Base-by-base conservation (phyloP, 2,113 vertebrate species). In the Tricholaema leucomelas region DNA sequence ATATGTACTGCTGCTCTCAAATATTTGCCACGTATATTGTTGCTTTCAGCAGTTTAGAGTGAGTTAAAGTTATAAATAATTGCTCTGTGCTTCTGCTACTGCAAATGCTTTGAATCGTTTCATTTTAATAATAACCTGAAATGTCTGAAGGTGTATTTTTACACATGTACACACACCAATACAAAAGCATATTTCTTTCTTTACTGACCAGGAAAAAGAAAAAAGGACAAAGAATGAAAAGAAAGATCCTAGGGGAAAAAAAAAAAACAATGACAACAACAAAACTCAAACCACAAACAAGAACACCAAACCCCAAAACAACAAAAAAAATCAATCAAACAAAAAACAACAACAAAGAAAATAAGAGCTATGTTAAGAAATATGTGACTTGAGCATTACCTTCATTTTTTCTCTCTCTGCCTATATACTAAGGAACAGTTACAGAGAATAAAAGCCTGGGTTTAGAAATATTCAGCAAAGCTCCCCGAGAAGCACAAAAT, bases 401-500 rank as follows among this genome's bases (percentile, higher is more conserved):
- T 77, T 59, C n/a, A 15, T 72, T 12, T 12, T 61, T 44, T 67
- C 8, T 54, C 10, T 81, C 6, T 76, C 59, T 87, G 36, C 2
- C 52, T 93, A 27, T 67, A 23, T 80, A 74, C 16, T 50, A 58
- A 73, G 40, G 83, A 78, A 64, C 20, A 28, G 50, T 60, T 69
- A 66, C 30, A 71, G 55, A 84, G 42, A 81, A 61, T 54, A 71
- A 56, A 10, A 83, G 15, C 58, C 77, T 88, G 74, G 30, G 81
- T 94, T 82, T 93, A 84, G 55, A 72, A 93, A 69, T 70, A 91
- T 33, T 89, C 36, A 67, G 72, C 30, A 80, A 90, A 88, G 59
- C 66, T 96, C 85, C 60, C 31, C 63, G 92, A 89, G n/a, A 85
- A 90, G 75, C 83, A 85, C 42, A 78, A 75, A 91, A 91, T 60